These are phyloP conservation scores for Poeciliopsis turneri DNA, from an alignment of 2,797 vertebrate species.

Conservation along the genomic window DNA sequence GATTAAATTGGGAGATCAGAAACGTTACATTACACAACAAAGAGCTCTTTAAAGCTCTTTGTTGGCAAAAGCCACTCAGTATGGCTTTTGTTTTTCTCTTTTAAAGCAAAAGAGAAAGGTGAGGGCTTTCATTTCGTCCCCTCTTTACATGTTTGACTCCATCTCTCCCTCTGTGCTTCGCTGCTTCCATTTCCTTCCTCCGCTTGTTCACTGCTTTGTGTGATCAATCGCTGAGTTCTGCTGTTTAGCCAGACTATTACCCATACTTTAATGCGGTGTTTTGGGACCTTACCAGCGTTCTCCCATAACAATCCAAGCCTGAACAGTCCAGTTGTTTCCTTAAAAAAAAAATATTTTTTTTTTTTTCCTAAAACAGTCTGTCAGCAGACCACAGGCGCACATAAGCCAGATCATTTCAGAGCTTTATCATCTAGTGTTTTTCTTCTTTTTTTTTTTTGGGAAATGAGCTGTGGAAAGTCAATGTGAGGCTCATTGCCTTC, in stretches of 20 bases:
- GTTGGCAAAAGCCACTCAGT: no score
- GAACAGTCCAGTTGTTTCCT: constrained; percentile 9
- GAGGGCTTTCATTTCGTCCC: not conserved
- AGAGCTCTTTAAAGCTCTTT: no score
- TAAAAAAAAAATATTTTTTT: not conserved
- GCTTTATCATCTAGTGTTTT: constrained; percentile 49
- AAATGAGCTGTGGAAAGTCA: constrained; percentile 60
- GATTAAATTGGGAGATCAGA: not conserved
- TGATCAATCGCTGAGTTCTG: constrained; percentile 29
- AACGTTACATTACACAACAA: not conserved
- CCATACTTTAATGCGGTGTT: constrained; percentile 10
- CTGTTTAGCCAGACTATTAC: constrained; percentile 32
- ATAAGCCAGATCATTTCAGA: constrained; percentile 30
- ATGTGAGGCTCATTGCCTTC: constrained; percentile 56
- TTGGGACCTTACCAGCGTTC: constrained; percentile 26
- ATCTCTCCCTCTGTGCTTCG: constrained; percentile 2
- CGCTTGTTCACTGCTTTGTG: constrained; percentile 8
- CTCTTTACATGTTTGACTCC: not conserved
- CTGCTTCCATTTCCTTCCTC: constrained; percentile 16
- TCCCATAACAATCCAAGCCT: constrained; percentile 25
- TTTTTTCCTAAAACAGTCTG: constrained; percentile 7
- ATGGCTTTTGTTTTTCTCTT: no score
- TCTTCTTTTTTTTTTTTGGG: not conserved
- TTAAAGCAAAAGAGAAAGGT: not conserved
- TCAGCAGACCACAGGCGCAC: not conserved